Evolutionary conservation across 2,797 vertebrate species (phyloP).

Genomic region (Gobionotothen gibberifrons): DNA sequence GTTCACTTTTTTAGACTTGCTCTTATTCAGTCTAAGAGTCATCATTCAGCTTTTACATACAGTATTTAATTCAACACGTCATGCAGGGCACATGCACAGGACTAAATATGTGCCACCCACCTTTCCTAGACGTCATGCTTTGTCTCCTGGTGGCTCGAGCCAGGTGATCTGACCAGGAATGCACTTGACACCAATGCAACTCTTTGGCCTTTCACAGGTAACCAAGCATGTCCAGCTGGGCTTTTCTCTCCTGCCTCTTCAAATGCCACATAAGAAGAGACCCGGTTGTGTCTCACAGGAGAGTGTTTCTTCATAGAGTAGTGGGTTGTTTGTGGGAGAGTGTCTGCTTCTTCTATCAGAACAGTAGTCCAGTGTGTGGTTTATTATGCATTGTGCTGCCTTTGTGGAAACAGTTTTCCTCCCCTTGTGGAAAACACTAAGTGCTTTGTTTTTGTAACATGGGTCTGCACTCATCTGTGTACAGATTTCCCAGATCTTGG

Average conservation of each 20-base stretch:
- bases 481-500: conserved; percentile 9
- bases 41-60: not conserved
- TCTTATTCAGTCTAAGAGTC: not conserved
- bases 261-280: conserved; percentile 49
- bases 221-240: conserved; percentile 59
- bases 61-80: not conserved
- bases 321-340: conserved; percentile 34
- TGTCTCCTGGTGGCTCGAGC: conserved; percentile 19
- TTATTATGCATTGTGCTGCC: conserved; percentile 36
- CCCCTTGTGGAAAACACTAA: conserved; percentile 8
- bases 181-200: conserved; percentile 35
- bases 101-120: not conserved
- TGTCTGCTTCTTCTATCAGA: conserved; percentile 38
- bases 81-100: not conserved
- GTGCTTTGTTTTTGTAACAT: conserved; percentile 23
- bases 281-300: conserved; percentile 23
- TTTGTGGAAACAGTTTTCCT: not conserved
- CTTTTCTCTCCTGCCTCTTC: conserved; percentile 40
- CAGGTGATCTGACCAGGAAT: conserved; percentile 62
- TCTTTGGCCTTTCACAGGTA: conserved; percentile 62
- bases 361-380: not conserved
- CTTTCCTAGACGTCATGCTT: not conserved
- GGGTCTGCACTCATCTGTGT: not conserved
- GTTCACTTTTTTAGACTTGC: not conserved
- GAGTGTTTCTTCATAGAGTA: conserved; percentile 26